These are phyloP conservation scores for Castor canadensis DNA, from an alignment of 2,113 vertebrate genomes.

Conservation along the genomic window DNA sequence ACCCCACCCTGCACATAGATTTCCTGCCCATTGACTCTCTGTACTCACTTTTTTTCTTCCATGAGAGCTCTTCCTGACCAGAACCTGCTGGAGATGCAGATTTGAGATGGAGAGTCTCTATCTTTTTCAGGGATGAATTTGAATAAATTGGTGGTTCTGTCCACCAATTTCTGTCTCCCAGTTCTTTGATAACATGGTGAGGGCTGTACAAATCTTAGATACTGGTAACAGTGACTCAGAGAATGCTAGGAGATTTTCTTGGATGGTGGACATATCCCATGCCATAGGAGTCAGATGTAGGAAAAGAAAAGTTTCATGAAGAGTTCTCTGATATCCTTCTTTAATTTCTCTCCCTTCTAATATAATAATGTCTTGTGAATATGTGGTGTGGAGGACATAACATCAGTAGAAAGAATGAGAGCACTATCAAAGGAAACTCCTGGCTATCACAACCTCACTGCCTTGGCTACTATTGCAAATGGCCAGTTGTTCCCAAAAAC, in stretches of 20 bases:
- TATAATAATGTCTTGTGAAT: background rate
- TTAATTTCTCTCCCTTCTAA: background rate
- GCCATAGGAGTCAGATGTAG: background rate
- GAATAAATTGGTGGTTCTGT: background rate
- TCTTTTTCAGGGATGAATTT: background rate
- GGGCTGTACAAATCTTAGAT: background rate
- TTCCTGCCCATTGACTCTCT: background rate
- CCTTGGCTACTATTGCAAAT: background rate
- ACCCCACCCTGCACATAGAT: background rate
- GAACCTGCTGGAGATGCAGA: background rate
- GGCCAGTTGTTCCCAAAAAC: background rate
- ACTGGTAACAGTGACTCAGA: background rate
- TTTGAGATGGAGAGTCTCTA: background rate
- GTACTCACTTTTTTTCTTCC: background rate
- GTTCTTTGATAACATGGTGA: background rate
- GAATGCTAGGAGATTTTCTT: background rate
- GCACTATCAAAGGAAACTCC: background rate
- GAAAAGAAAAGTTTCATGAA: background rate
- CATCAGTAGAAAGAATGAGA: background rate
- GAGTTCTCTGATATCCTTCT: background rate
- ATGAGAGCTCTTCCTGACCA: background rate
- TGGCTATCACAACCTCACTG: background rate
- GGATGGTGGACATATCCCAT: background rate
- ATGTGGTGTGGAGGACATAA: background rate
- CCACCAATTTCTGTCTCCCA: no score